These are phyloP conservation scores for Lanius ludovicianus DNA, from an alignment of 2,113 vertebrate genomes.

Conservation along the genomic window DNA sequence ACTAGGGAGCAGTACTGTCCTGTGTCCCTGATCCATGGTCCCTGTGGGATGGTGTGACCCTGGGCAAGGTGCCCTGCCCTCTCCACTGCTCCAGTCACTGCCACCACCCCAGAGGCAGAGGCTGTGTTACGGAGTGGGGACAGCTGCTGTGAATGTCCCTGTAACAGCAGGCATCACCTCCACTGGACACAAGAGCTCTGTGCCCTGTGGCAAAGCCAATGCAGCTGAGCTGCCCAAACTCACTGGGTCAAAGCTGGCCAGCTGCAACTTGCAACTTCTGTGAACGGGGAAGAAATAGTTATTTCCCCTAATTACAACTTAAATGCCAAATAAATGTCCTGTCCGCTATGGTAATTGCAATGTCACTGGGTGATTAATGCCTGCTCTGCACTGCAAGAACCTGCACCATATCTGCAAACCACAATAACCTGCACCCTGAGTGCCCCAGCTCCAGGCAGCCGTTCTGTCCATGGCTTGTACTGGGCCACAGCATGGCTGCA, in stretches of 20 bases:
- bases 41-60: neutral
- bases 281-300: neutral
- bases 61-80: fast-evolving
- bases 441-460: neutral
- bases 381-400: neutral
- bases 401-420: neutral
- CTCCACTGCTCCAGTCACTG: neutral
- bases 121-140: neutral
- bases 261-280: neutral
- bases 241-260: neutral
- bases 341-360: neutral
- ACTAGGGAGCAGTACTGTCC: neutral
- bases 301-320: slow-evolving; percentile 15
- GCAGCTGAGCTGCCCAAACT: neutral
- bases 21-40: fast-evolving
- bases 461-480: neutral
- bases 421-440: neutral
- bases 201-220: slow-evolving; percentile 42
- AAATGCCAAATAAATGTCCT: slow-evolving; percentile 51
- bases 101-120: neutral
- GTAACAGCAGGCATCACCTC: neutral
- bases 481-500: fast-evolving
- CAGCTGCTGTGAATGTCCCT: neutral
- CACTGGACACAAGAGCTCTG: neutral
- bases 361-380: slow-evolving; percentile 1